Evolutionary conservation across 1,140 invertebrate species (phyloP), one percentile per base, ranked within the genome.

Genomic region (Drosophila sechellia): DNA sequence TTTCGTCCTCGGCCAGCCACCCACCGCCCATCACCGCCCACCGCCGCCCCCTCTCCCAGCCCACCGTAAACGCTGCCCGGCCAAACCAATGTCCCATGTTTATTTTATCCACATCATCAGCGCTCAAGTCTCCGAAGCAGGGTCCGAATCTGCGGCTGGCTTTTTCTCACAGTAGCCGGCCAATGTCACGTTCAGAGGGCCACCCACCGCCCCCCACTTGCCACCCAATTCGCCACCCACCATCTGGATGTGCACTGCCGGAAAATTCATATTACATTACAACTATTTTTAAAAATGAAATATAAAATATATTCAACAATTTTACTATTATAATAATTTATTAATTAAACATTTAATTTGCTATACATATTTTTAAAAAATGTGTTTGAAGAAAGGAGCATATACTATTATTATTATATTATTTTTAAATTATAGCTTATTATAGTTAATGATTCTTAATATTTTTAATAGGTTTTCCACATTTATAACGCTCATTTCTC

Each of bases 51-150:
- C 10, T 8, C 39, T 4, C 39, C 2, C 49, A 20, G 49, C 6
- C 6, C 17, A 5, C 13, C 12, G 31, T 31, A 31, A 31, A 31
- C 6, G 31, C 31, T 31, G 8, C 34, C 22, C 20, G 57, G 46
- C 63, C 43, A 80, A 89, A 89, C 84, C 79, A 84, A 79, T 84
- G 80, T 90, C 84, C 85, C 53, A 84, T 89, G 80, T 84, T 89
- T 89, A 90, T 90, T 89, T 90, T 84, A 90, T 89, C 80, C 84
- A 85, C 84, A 84, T 89, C 84, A 89, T 89, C 84, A 90, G 83
- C 87, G 79, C 56, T 78, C 64, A 61, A 80, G 70, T 61, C 71
- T 61, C 53, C 42, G 15, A 48, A 59, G 52, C 20, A 13, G 34
- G 31, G 46, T 59, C 70, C 59, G 46, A 43, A 48, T 69, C 56